phyloP scores from a whole-genome alignment of 2,797 vertebrate species.

The Microtus obscurus region DNA sequence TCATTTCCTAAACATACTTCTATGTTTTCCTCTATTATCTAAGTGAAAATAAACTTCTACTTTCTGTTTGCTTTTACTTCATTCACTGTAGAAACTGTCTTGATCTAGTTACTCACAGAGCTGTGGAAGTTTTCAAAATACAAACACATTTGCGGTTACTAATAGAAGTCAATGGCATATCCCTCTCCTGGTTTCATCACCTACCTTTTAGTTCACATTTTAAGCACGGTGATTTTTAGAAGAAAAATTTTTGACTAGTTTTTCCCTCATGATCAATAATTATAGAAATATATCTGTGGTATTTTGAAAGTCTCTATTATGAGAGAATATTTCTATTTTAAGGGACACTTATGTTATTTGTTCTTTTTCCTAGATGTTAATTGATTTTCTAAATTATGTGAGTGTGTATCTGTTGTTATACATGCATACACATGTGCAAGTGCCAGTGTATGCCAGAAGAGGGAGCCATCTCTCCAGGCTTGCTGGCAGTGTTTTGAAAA shows the following conservation, averaged over 20 bases:
- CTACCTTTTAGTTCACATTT: background rate
- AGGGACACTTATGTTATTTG: background rate
- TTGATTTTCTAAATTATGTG: background rate
- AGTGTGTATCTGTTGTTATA: background rate
- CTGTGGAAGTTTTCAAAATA: background rate
- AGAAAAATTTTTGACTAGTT: no score
- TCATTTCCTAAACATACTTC: background rate
- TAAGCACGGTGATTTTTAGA: background rate
- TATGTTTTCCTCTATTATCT: background rate
- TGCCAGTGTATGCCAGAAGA: background rate
- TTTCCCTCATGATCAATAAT: background rate
- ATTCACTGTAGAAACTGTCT: background rate
- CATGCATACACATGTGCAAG: background rate
- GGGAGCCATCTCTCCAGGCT: background rate
- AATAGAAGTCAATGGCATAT: background rate
- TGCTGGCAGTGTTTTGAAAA: background rate
- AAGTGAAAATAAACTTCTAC: background rate
- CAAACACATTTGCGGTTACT: background rate
- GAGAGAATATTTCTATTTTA: background rate
- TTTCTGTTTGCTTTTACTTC: background rate
- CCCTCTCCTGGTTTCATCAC: fast-evolving
- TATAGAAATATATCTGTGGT: background rate
- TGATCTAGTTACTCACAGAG: background rate
- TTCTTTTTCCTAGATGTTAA: background rate
- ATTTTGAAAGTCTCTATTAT: background rate